Base-by-base conservation (phyloP, 1,140 invertebrate species). In the Anastrepha ludens region DNA sequence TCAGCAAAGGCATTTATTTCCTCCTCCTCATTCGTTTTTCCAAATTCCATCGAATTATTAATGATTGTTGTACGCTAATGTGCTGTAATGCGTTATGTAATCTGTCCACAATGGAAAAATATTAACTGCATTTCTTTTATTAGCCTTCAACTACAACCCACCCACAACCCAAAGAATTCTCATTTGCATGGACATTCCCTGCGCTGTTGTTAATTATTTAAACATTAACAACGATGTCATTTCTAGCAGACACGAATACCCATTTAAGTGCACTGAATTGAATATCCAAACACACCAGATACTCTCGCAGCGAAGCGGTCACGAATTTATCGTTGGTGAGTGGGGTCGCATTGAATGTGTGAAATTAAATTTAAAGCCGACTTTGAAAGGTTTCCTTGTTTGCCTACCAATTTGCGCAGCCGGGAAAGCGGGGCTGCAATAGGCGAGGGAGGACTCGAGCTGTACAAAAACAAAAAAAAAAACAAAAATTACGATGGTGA, bases 341-440 rank as follows among this genome's bases (percentile, higher is more conserved):
- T 47, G 17, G 39, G 67, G 39, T 17, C 13, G 15, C 67, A 74
- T n/a, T 44, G 2, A 44, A 47, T 74, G 67, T 74, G 67, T 74
- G 67, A 74, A 74, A 74, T 74, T 47, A 74, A 47, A 74, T 74
- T 74, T 74, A 74, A 74, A 44, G 41, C 67, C 41, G 67, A 74
- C 67, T 39, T 74, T 74, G 67, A 74, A 47, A 44, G 67, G 39
- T 7, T 74, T 74, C 67, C 41, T 47, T 15, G 4, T 15, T 11
- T 39, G 9, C 13, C 64, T 29, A 39, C 64, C 9, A 67, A 67
- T 41, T 39, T 41, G 29, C 64, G 41, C 3, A 9, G 41, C 4
- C 15, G 17, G 0, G 15, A 62, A 55, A n/a, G 60, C 9, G 4
- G 60, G 60, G 7, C 55, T 7, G 55, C 13, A 58, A 13, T 58